Evolutionary conservation across 37 sponge, comb jelly and placozoan species (phyloP), one percentile per base, ranked within the genome.

Genomic region (Hormiphora californensis): DNA sequence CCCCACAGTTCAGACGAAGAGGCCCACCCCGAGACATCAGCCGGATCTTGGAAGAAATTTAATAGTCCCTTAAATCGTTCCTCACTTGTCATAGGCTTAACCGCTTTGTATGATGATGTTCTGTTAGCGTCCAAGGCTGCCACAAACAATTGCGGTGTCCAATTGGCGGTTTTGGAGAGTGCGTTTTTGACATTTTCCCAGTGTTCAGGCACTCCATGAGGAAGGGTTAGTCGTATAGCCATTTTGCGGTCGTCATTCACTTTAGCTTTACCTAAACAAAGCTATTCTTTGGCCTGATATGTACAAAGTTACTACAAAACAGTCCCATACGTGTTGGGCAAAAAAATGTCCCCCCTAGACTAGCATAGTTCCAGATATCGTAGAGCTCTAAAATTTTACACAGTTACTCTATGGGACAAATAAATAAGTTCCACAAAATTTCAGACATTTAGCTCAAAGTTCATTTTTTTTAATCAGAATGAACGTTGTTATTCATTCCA

Each of bases 1-100:
- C 81, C 81, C 81, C 81, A 73, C n/a, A n/a, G n/a, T n/a, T n/a
- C n/a, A 73, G 43, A 73, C 41, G 43, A 17, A 15, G 12, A 1
- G 3, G 81, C 28, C 40, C 43, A 23, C 0, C 81, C 81, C 3
- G 39, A 43, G 5, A 33, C 35, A 40, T 40, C 21, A 73, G 1
- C 21, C 2, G 81, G 39, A 41, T 73, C 81, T 9, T 33, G 40
- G 0, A 73, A 40, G 25, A 73, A 73, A n/a, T 28, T 40, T 0
- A 22, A 33, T 1, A 73, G 23, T 0, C 81, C 81, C 4, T 43
- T 43, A 28, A 73, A 73, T 46, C 67, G 34, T 5, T 31, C 3
- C 9, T 65, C 67, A 33, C 30, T 4, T 4, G 61, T 25, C 61
- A 57, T 57, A 28, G n/a, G 30, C 27, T 57, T 57, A 15, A 57